phyloP scores from a whole-genome alignment of 2,113 vertebrate genomes.

The Lamprologus lemairii region DNA sequence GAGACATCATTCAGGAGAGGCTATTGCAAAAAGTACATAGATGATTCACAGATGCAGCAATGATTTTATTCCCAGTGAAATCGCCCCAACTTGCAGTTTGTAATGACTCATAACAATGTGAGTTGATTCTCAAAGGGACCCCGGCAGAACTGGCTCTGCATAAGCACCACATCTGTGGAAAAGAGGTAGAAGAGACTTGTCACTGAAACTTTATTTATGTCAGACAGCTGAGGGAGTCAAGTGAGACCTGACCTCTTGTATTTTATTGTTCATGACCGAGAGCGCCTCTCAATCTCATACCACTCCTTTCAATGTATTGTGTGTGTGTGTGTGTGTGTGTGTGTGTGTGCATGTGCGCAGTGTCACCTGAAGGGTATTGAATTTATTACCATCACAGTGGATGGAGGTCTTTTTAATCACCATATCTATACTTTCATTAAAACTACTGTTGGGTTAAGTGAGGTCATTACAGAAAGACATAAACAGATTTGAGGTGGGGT shows the following conservation, averaged over 20 bases:
- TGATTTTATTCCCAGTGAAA: neutral
- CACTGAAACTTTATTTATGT: neutral
- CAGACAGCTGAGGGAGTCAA: neutral
- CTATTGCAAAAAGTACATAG: neutral
- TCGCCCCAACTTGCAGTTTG: neutral
- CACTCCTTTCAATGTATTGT: neutral
- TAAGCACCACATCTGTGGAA: neutral
- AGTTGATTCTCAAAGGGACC: neutral
- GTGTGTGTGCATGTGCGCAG: accelerated
- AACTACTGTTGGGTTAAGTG: neutral
- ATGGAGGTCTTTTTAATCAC: neutral
- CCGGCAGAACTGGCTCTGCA: neutral
- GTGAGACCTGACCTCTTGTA: neutral
- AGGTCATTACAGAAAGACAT: neutral
- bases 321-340: neutral
- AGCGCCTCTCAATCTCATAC: neutral
- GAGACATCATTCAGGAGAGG: neutral
- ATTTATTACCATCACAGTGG: neutral
- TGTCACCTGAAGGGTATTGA: neutral
- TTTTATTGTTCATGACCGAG: neutral
- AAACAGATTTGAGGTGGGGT: neutral
- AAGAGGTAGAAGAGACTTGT: neutral
- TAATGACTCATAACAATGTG: neutral
- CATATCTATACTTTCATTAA: neutral
- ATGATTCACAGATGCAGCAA: neutral